phyloP scores from a whole-genome alignment of 2,888 invertebrate genomes.

The Luffia ferchaultella region DNA sequence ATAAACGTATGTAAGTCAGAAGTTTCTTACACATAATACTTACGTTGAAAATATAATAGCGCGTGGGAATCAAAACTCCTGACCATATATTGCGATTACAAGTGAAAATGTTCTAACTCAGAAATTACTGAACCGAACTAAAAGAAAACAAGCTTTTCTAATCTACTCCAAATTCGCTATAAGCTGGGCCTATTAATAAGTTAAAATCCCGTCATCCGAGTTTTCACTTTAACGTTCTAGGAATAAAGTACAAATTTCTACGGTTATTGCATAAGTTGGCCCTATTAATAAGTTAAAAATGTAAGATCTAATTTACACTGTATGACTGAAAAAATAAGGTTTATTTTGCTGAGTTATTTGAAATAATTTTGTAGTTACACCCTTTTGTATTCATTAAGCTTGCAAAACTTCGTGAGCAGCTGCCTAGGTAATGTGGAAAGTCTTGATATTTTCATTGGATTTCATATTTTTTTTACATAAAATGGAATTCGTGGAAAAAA shows the following conservation, averaged over 20 bases:
- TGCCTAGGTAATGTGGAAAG: conserved; percentile 21
- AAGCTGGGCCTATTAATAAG: conserved; percentile 52
- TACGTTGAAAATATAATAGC: too few species aligned
- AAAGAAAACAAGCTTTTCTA: conserved; percentile 35
- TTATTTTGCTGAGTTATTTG: conserved; percentile 4
- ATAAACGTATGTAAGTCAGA: not conserved
- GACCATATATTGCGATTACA: too few species aligned
- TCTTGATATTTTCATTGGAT: conserved; percentile 48
- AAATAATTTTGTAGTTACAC: conserved; percentile 27
- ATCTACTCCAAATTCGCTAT: conserved; percentile 51
- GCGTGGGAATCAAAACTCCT: too few species aligned
- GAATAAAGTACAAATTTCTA: conserved; percentile 21
- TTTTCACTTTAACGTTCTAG: conserved; percentile 12
- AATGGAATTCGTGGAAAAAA: too few species aligned
- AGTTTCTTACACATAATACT: not conserved
- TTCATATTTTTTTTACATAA: too few species aligned
- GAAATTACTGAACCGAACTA: conserved; percentile 2
- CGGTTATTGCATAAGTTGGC: too few species aligned
- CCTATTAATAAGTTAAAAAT: too few species aligned
- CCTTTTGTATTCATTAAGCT: conserved; percentile 28
- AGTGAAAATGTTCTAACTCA: too few species aligned
- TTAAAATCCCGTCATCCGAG: conserved; percentile 24
- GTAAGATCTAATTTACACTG: too few species aligned
- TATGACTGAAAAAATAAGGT: too few species aligned
- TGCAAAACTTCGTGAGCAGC: conserved; percentile 50